Percentiles rank a stretch among this genome's conserved stretches.
These are phyloP conservation scores for Mimas tiliae DNA, from an alignment of 2,888 invertebrate species.

Conservation along the genomic window DNA sequence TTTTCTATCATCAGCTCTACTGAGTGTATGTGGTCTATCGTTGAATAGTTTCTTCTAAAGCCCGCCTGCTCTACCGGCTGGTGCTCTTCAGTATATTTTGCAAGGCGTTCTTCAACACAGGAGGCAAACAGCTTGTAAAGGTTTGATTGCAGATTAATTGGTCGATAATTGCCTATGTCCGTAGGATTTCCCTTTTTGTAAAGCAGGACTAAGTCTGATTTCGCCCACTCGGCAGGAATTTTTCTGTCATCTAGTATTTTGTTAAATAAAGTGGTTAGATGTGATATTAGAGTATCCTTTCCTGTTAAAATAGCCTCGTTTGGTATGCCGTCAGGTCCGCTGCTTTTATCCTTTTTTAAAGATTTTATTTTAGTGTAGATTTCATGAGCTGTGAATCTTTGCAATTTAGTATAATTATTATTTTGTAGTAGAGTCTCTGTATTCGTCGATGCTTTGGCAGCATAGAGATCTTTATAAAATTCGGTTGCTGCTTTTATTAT, in stretches of 20 bases:
- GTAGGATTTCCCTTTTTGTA: conserved; percentile 41
- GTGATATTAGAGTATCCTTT: conserved; percentile 29
- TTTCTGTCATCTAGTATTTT: no score
- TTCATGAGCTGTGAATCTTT: conserved; percentile 25
- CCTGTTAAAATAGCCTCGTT: conserved; percentile 37
- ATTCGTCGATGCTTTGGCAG: no score
- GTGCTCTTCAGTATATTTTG: background rate
- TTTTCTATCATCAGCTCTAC: conserved; percentile 18
- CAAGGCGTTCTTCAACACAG: conserved; percentile 6
- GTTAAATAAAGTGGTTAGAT: conserved; percentile 33
- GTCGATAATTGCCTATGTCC: conserved; percentile 36
- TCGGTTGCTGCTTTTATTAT: no score
- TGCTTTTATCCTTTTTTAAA: conserved; percentile 36
- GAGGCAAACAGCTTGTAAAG: conserved; percentile 31
- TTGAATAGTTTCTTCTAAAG: conserved; percentile 9
- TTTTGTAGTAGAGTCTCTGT: no score
- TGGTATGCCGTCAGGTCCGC: conserved; percentile 36
- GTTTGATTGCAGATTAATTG: conserved; percentile 31
- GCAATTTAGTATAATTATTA: background rate
- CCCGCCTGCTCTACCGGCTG: conserved; percentile 22
- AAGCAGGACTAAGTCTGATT: conserved; percentile 37
- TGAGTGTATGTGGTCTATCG: no score
- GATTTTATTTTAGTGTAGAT: conserved; percentile 33
- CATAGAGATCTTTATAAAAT: no score
- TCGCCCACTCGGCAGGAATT: conserved; percentile 33